Conservation (phyloP, 2,797 vertebrate species). For the Xyrichtys novacula region DNA sequence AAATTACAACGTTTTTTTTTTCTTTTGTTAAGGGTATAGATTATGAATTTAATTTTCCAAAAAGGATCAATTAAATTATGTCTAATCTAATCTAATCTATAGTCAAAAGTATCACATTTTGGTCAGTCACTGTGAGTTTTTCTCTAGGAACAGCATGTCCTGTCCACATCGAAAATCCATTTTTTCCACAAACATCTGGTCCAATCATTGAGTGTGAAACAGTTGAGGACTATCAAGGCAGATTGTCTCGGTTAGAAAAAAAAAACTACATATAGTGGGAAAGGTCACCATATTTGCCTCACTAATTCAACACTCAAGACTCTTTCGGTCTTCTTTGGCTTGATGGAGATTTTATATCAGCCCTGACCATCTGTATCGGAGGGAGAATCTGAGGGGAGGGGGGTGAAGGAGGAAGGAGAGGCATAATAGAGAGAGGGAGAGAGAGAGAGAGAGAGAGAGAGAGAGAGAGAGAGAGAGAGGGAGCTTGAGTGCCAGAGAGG, state of each 20-base stretch:
- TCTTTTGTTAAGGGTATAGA: too few relatives aligned
- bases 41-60: too few relatives aligned
- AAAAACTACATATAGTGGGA: background rate
- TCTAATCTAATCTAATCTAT: too few relatives aligned
- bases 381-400: conserved; percentile 7
- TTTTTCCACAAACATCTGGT: too few relatives aligned
- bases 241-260: background rate
- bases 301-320: background rate
- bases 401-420: background rate
- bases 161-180: too few relatives aligned
- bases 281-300: background rate
- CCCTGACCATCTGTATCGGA: background rate
- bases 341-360: background rate
- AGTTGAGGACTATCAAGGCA: background rate
- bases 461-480: background rate
- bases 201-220: too few relatives aligned
- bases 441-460: background rate
- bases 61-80: too few relatives aligned
- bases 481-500: background rate
- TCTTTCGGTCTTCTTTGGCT: background rate
- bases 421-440: conserved; percentile 1
- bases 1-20: too few relatives aligned
- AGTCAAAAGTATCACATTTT: too few relatives aligned
- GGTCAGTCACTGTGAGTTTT: too few relatives aligned
- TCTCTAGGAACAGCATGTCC: too few relatives aligned